These are phyloP conservation scores for Hystrix brachyura DNA, from an alignment of 2,113 vertebrate genomes.

Conservation along the genomic window DNA sequence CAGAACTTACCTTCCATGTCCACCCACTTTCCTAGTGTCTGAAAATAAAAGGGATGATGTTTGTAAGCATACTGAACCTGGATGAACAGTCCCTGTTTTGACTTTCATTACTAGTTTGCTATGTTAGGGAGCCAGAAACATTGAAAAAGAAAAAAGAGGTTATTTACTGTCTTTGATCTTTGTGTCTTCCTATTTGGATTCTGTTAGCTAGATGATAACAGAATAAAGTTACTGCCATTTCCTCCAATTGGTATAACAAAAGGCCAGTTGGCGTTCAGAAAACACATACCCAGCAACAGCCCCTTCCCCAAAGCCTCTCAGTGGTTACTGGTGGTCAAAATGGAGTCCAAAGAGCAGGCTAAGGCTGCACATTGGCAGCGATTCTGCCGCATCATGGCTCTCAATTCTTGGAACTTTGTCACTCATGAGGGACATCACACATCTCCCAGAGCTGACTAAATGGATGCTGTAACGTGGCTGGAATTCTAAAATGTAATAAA, in stretches of 20 bases:
- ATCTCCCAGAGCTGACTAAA: not conserved
- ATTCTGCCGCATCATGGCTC: no score
- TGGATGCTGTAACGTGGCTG: not conserved
- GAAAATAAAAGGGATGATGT: conserved; percentile 79
- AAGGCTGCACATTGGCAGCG: not conserved
- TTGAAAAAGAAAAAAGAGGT: conserved; percentile 58
- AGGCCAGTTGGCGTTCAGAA: conserved; percentile 69
- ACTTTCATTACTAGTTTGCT: conserved; percentile 81
- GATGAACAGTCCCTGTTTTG: conserved; percentile 77
- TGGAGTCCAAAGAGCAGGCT: not conserved
- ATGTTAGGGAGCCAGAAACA: conserved; percentile 77
- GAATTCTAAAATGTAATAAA: not conserved
- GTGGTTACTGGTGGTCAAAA: not conserved
- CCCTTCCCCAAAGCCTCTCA: not conserved
- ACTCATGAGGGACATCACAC: not conserved
- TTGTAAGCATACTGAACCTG: conserved; percentile 79
- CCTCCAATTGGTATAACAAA: conserved; percentile 77
- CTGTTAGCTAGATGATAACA: conserved; percentile 81
- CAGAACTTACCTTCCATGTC: conserved; percentile 80
- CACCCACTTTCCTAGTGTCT: conserved; percentile 75
- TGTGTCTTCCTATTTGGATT: conserved; percentile 84
- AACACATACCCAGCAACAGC: not conserved
- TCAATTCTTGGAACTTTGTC: not conserved
- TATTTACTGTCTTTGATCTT: conserved; percentile 81
- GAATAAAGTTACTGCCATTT: conserved; percentile 71